These are phyloP conservation scores for Eleginops maclovinus DNA, from an alignment of 2,113 vertebrate genomes.

Conservation along the genomic window DNA sequence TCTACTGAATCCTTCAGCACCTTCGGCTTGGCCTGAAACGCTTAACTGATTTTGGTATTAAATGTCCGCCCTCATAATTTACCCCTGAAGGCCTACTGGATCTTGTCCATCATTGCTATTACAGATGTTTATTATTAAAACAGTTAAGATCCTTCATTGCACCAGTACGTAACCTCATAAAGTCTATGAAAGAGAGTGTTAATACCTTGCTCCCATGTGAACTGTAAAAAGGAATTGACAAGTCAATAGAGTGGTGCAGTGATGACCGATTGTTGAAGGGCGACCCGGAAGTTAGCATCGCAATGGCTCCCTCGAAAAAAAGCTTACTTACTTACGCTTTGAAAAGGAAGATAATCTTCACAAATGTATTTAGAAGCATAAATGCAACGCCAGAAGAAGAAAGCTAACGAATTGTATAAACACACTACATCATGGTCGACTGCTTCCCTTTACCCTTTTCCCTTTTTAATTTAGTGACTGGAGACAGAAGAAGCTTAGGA, in stretches of 20 bases:
- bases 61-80: conserved; percentile 57
- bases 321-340: too few species aligned
- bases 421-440: too few species aligned
- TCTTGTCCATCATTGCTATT: conserved; percentile 54
- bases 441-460: too few species aligned
- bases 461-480: too few species aligned
- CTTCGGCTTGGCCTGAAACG: conserved; percentile 48
- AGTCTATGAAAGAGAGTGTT: conserved; percentile 46
- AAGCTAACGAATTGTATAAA: too few species aligned
- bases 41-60: conserved; percentile 56
- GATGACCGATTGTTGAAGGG: too few species aligned
- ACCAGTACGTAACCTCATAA: conserved; percentile 44
- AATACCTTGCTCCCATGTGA: conserved; percentile 40
- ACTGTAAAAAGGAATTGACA: conserved; percentile 39
- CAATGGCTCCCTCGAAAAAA: too few species aligned
- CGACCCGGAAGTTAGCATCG: too few species aligned
- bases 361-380: too few species aligned
- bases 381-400: too few species aligned
- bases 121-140: conserved; percentile 62
- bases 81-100: conserved; percentile 48
- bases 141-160: conserved; percentile 35
- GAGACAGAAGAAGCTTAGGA: too few species aligned
- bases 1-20: conserved; percentile 68
- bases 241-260: not conserved
- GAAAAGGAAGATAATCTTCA: too few species aligned